phyloP scores from a whole-genome alignment of 2,888 invertebrate species.

The Lutraria lutraria region DNA sequence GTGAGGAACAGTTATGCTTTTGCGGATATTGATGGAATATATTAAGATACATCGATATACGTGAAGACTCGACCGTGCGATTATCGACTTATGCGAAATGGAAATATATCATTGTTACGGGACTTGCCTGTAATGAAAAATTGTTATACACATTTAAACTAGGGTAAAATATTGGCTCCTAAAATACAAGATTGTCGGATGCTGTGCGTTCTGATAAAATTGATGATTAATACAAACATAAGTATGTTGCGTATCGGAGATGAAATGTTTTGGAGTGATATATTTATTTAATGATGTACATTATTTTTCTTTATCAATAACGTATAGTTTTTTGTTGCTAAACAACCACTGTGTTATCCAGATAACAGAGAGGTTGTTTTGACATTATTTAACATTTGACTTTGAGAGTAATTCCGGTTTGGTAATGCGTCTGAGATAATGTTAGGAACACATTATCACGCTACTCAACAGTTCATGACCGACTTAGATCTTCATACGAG shows the following conservation, averaged over 20 bases:
- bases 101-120: too few relatives aligned
- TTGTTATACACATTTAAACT: background rate
- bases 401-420: background rate
- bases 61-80: too few relatives aligned
- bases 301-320: background rate
- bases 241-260: background rate
- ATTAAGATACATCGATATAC: too few relatives aligned
- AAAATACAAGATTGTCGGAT: background rate
- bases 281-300: background rate
- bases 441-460: too few relatives aligned
- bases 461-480: too few relatives aligned
- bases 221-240: background rate
- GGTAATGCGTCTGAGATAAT: background rate
- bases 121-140: too few relatives aligned
- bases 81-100: too few relatives aligned
- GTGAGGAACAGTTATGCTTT: too few relatives aligned
- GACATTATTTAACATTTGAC: slow-evolving; percentile 11
- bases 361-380: background rate
- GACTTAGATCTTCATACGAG: too few relatives aligned
- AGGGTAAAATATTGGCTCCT: background rate
- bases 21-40: too few relatives aligned
- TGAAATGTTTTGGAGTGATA: background rate
- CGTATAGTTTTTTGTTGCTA: background rate
- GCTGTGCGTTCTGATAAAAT: background rate
- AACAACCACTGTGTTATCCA: background rate